These are phyloP conservation scores for Branchinecta sandiegonensis DNA, from an alignment of 2,888 invertebrate species.

Conservation along the genomic window DNA sequence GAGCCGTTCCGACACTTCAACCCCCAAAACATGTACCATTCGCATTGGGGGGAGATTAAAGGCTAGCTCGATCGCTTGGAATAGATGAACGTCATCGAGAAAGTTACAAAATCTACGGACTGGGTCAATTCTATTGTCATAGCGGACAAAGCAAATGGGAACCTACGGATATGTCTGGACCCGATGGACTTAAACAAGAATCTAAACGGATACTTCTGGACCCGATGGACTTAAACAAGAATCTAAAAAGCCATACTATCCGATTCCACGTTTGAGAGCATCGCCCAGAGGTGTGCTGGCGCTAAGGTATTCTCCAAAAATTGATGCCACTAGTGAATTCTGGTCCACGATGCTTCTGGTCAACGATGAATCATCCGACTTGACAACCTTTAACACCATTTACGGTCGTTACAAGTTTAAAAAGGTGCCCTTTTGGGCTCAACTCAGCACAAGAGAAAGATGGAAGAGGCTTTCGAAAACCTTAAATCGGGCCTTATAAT, in stretches of 20 bases:
- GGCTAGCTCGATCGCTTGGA: too few species aligned
- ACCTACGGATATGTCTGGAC: too few species aligned
- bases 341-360: background rate
- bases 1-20: too few species aligned
- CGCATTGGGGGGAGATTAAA: conserved; percentile 14
- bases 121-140: too few species aligned
- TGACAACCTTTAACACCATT: background rate
- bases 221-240: background rate
- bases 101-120: too few species aligned
- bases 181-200: background rate
- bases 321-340: conserved; percentile 1
- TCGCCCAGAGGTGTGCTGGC: background rate
- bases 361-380: background rate
- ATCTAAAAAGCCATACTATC: background rate
- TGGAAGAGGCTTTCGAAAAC: background rate
- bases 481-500: background rate
- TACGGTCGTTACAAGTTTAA: background rate
- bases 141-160: too few species aligned
- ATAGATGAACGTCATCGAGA: too few species aligned
- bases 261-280: background rate
- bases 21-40: conserved; percentile 6
- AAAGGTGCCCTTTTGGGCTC: background rate
- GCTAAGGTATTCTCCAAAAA: conserved; percentile 1
- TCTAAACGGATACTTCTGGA: background rate
- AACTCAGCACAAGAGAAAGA: background rate